These are phyloP conservation scores for Cordilura impudica DNA, from an alignment of 2,888 invertebrate genomes.

Conservation along the genomic window DNA sequence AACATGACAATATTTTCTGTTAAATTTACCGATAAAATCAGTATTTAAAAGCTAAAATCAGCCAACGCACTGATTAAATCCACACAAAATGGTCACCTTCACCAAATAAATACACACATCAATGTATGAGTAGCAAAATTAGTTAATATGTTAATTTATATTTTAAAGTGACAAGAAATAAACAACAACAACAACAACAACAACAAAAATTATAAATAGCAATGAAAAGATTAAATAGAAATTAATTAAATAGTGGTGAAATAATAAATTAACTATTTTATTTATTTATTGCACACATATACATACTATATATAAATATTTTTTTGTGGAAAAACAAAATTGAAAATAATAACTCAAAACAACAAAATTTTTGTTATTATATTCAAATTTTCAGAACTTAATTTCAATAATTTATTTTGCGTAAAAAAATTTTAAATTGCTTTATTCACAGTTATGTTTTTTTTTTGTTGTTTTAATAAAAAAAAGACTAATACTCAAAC, in stretches of 20 bases:
- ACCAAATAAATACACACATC: too few species aligned
- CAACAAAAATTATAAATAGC: not conserved
- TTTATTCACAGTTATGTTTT: too few species aligned
- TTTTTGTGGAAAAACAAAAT: not conserved
- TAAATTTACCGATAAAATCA: too few species aligned
- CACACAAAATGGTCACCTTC: not conserved
- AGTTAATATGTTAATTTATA: constrained; percentile 13
- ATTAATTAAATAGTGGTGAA: constrained; percentile 40
- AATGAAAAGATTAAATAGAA: constrained; percentile 35
- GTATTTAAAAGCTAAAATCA: too few species aligned
- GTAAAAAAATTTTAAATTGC: too few species aligned
- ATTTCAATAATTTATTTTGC: too few species aligned
- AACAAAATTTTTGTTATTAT: not conserved
- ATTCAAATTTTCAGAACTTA: too few species aligned
- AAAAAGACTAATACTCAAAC: too few species aligned
- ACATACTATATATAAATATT: too few species aligned
- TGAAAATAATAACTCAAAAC: not conserved
- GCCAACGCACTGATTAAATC: too few species aligned
- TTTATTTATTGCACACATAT: not conserved
- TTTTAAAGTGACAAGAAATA: constrained; percentile 11
- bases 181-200: not conserved
- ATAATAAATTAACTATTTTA: not conserved
- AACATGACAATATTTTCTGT: too few species aligned
- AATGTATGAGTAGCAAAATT: not conserved
- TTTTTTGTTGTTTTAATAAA: too few species aligned